Evolutionary conservation across 2,888 invertebrate species (phyloP), one percentile per base, ranked within the genome.

Genomic region (Ectemnius continuus): DNA sequence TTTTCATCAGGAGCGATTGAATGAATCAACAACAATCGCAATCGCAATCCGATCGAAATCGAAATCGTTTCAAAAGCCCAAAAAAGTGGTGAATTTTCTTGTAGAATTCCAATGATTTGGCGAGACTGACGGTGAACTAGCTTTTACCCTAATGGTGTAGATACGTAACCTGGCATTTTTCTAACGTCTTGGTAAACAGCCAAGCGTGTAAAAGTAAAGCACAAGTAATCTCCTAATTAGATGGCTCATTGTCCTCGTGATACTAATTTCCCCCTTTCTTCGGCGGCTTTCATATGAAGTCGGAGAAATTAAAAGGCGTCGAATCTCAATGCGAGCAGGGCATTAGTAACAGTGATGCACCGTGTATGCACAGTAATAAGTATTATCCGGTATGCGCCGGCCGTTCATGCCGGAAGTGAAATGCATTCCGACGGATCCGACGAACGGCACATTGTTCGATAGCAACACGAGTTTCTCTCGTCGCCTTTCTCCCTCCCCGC

Each of bases 371-470:
- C 65, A 60, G 63, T 74, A 73, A 80, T 66, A 68, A 67, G 56
- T 45, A 81, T 68, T 66, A 66, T 60, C 70, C 64, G 67, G 52
- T 59, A 68, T 72, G 65, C 65, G 62, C 16, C 5, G n/a, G 66
- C 62, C 23, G 58, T 65, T 69, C 69, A 26, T 76, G 76, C 83
- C 84, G 87, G 87, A 87, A 86, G 80, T 84, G 76, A 84, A 80
- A 84, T 83, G 81, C 80, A 81, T 83, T 81, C 83, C 85, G 72
- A 83, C 80, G 80, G 81, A 82, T 82, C 79, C 83, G 81, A 76
- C 69, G 63, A 85, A 87, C 86, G 84, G 84, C 80, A 86, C 79
- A 80, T 83, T 79, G 79, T 64, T 78, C 75, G 73, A 79, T 68
- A 79, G 70, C 71, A 63, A 61, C 65, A 57, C 48, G 60, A 59